Base-by-base conservation (phyloP, 1,140 invertebrate genomes). In the Drosophila sproati region DNA sequence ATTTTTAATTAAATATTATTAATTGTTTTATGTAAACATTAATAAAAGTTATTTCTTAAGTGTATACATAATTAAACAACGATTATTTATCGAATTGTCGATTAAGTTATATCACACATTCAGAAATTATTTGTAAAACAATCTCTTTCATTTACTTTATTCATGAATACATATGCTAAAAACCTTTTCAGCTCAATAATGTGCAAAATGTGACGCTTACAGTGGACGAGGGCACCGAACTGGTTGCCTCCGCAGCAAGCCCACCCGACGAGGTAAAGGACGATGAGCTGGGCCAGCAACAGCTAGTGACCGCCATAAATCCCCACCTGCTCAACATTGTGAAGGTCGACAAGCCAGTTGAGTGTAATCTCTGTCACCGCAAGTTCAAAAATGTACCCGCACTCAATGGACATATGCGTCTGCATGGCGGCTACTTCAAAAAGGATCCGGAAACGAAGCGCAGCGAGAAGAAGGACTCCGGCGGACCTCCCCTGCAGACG, bases 331-430 rank as follows among this genome's bases (percentile, higher is more conserved):
- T 92, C 41, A 94, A 93, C 73, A 94, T 94, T 61, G 83, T 93
- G 4, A 93, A 94, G 77, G 87, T 93, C 32, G 95, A 95, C 12
- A 97, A 97, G 91, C 97, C 97, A 31, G 98, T 98, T 29, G 97
- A 98, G 92, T 99, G 98, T 93, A 98, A 97, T 93, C 94, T 99
- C 43, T 99, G 98, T 92, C 96, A 98, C 93, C 95, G 97, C 55
- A 96, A 97, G 93, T 99, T 99, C 93, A 99, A 99, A 94, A 99
- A 99, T 93, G 96, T 98, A 92, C 97, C 98, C 5, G 98, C 98
- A 12, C 95, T 99, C 35, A 99, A 99, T 94, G 98, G 98, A 10
- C 98, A 99, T 91, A 99, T 99, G 98, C 94, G 98, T 80, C 94
- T 99, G 29, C 98, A 99, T 93, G 98, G 98, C 10, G 98, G 98